Evolutionary conservation across 1,140 invertebrate genomes (phyloP).

Genomic region (Vollenhovia emeryi): DNA sequence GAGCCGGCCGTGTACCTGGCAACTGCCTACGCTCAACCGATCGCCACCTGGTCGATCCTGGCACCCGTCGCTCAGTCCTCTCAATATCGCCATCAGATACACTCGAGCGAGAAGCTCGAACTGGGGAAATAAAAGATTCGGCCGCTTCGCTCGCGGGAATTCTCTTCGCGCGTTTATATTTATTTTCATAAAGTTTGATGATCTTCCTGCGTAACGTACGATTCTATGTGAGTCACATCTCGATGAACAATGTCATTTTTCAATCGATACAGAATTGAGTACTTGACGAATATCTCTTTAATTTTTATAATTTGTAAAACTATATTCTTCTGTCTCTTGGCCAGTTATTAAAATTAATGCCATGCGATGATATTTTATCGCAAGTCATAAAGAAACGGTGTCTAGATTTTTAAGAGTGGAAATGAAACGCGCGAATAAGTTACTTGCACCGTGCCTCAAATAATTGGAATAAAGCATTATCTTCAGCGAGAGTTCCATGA

Average conservation of each 20-base stretch:
- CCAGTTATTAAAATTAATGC: slow-evolving; percentile 18
- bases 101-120: slow-evolving; percentile 12
- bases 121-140: not conserved
- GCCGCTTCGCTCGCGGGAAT: not conserved
- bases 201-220: not conserved
- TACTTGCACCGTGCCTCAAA: slow-evolving; percentile 9
- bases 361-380: not conserved
- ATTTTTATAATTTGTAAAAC: not conserved
- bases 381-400: not conserved
- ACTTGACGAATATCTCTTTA: not conserved
- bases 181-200: not conserved
- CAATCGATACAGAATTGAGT: not conserved
- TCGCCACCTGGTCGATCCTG: not conserved
- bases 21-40: slow-evolving; percentile 3
- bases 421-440: not conserved
- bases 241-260: not conserved
- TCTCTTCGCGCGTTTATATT: not conserved
- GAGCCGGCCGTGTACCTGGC: not conserved
- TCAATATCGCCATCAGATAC: slow-evolving; percentile 39
- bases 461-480: slow-evolving; percentile 2
- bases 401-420: not conserved
- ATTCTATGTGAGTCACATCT: not conserved
- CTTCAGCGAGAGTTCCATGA: slow-evolving; percentile 35
- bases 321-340: not conserved
- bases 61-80: slow-evolving; percentile 22